Evolutionary conservation across 2,888 invertebrate species (phyloP), one percentile per base, ranked within the genome.

Genomic region (Euplagia quadripunctaria): DNA sequence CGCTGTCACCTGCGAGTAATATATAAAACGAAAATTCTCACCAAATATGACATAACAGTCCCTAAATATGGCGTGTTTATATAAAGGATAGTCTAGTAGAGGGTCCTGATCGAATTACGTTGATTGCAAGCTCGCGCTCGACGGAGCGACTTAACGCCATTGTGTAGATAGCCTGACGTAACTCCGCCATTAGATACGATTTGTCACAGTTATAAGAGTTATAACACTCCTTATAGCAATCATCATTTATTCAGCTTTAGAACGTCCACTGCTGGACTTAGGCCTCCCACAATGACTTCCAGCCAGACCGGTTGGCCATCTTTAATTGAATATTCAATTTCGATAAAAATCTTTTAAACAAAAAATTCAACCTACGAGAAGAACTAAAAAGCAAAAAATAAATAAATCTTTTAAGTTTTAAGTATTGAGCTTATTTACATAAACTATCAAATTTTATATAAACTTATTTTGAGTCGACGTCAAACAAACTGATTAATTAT

Each of bases 61-160:
- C 68, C 61, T 64, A 75, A 70, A 78, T 71, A 76, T 76, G 68
- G 64, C 46, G 16, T 80, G 71, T 83, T 72, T 71, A 77, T 74
- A 52, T 65, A 72, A 68, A 81, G 74, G 55, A 65, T 42, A 70
- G 71, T 76, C 68, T 66, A 43, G 52, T 51, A 63, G 75, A 68
- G 75, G 84, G 79, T 72, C 55, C 77, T 73, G 75, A 86, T 85
- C 73, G 68, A 84, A 85, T 86, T 86, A 86, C 78, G 64, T 17
- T 86, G 86, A 86, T 86, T 86, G 86, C 68, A 68, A 82, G 81
- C 84, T 87, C 83, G 81, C 83, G 89, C 88, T 89, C 86, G 79
- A 71, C 85, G 79, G 82, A 85, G 89, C 91, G 87, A 79, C 80
- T 66, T 83, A 88, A 90, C 85, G 77, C 84, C 79, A 83, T 83